Conservation (phyloP, 2,113 vertebrate species). For the Prionailurus viverrinus region DNA sequence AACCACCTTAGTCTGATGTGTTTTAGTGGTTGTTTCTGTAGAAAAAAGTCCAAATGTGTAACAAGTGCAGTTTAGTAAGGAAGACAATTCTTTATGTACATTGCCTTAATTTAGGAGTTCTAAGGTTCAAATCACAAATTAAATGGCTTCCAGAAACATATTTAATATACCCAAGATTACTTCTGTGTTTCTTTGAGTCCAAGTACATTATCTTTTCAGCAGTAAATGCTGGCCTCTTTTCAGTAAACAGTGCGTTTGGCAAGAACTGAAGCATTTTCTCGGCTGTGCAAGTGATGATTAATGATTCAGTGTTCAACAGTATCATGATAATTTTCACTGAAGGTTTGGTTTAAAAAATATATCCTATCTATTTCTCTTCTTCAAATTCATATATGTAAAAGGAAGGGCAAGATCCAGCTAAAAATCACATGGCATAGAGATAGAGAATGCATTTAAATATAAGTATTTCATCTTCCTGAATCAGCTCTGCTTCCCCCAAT, state of each 20-base stretch:
- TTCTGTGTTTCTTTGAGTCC: conserved; percentile 34
- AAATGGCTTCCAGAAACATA: conserved; percentile 64
- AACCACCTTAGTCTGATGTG: not conserved
- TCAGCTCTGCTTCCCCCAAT: not conserved
- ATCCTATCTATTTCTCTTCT: conserved; percentile 26
- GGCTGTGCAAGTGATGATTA: conserved; percentile 61
- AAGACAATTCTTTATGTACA: conserved; percentile 37
- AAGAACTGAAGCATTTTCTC: conserved; percentile 71
- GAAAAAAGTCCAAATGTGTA: not conserved
- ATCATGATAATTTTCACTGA: conserved; percentile 60
- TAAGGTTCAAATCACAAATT: conserved; percentile 64
- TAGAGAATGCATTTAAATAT: not conserved
- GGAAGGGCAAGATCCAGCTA: conserved; percentile 3
- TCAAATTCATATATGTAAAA: conserved; percentile 19
- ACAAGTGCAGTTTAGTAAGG: not conserved
- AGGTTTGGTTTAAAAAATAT: conserved; percentile 29
- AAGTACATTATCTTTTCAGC: conserved; percentile 73
- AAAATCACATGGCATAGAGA: not conserved
- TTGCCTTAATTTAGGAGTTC: conserved; percentile 51
- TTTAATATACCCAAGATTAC: conserved; percentile 73
- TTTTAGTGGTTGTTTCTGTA: not conserved
- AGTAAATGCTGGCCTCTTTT: conserved; percentile 51
- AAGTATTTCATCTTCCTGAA: not conserved
- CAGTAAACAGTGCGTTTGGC: conserved; percentile 63
- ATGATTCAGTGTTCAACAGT: conserved; percentile 48